Conservation (phyloP, 2,113 vertebrate genomes). For the Rutilus rutilus region DNA sequence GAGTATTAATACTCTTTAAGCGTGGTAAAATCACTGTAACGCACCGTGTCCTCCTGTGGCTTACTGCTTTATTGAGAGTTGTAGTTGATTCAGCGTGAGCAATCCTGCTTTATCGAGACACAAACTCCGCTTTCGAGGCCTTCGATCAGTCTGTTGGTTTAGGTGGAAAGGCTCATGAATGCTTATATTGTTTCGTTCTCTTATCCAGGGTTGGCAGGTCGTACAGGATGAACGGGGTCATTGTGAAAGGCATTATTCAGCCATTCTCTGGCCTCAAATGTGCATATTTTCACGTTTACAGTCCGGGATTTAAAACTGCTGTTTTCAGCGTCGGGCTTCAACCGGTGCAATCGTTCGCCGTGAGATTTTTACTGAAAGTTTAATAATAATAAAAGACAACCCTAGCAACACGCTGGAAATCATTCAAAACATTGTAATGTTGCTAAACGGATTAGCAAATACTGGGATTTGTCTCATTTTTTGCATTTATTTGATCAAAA, state of each 20-base stretch:
- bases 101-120: background rate
- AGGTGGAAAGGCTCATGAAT: slow-evolving; percentile 16
- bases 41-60: background rate
- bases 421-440: background rate
- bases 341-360: no score
- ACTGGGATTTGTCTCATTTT: background rate
- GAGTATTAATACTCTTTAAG: background rate
- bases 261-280: slow-evolving; percentile 13
- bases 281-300: background rate
- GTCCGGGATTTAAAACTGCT: background rate
- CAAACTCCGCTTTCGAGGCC: background rate
- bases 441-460: background rate
- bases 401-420: background rate
- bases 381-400: no score
- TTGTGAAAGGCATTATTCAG: slow-evolving; percentile 7
- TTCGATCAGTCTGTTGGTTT: slow-evolving; percentile 25
- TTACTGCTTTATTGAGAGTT: background rate
- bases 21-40: background rate
- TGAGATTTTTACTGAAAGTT: no score
- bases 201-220: slow-evolving; percentile 1
- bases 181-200: slow-evolving; percentile 18
- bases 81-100: background rate
- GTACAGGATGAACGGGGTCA: background rate
- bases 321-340: background rate
- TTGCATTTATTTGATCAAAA: no score